These are phyloP conservation scores for Alligator sinensis DNA, from an alignment of 2,113 vertebrate species.

Conservation along the genomic window DNA sequence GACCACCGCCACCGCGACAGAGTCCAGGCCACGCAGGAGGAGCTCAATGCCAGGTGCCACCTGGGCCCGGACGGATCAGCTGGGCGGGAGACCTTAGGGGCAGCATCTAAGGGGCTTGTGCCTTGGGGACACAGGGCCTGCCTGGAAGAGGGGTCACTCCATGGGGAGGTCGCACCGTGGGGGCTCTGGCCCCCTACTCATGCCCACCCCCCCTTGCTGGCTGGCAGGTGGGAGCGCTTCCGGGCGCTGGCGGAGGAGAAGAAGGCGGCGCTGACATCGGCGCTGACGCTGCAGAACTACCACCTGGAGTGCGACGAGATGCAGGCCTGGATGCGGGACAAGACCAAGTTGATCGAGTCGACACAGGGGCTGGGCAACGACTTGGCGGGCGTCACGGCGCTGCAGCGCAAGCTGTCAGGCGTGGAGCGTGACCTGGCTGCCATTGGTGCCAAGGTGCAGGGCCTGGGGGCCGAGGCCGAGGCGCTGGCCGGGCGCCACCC, in stretches of 20 bases:
- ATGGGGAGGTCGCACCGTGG: too few relatives aligned
- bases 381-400: constrained; percentile 90
- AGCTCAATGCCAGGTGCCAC: constrained; percentile 83
- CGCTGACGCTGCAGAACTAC: constrained; percentile 95
- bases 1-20: constrained; percentile 87
- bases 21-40: constrained; percentile 85
- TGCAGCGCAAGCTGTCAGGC: constrained; percentile 93
- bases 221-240: constrained; percentile 91
- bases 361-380: constrained; percentile 93
- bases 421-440: constrained; percentile 94
- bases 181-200: background rate
- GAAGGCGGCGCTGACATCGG: constrained; percentile 88
- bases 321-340: constrained; percentile 94
- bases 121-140: too few relatives aligned
- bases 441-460: constrained; percentile 90
- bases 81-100: too few relatives aligned
- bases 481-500: constrained; percentile 85
- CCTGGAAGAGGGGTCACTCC: too few relatives aligned
- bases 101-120: too few relatives aligned
- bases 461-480: constrained; percentile 84
- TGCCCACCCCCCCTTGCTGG: background rate
- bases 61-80: background rate
- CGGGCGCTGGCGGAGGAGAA: constrained; percentile 86
- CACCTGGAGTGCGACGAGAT: constrained; percentile 95
- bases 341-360: constrained; percentile 95